A percentile compares a stretch with the other conserved stretches of the same genome.
Evolutionary conservation across 1,140 invertebrate species (phyloP).

Genomic region (Orchesella cincta): DNA sequence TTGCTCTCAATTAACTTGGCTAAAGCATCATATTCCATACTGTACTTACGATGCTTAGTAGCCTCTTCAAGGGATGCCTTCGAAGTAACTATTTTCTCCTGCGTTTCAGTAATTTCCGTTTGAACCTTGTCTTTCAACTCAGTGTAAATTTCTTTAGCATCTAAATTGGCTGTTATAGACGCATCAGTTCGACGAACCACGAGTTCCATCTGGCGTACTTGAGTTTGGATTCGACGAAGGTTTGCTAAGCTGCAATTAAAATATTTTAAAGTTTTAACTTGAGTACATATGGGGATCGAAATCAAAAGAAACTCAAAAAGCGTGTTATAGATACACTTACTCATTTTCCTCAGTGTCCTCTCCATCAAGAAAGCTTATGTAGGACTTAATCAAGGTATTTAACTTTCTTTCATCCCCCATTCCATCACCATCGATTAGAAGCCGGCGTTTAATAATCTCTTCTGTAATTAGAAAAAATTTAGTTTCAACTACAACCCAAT

Average conservation of each 20-base stretch:
- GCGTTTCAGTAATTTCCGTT: slow-evolving; percentile 71
- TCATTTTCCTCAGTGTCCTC: slow-evolving; percentile 71
- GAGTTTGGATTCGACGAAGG: slow-evolving; percentile 68
- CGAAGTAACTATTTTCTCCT: slow-evolving; percentile 71
- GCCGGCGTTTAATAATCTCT: slow-evolving; percentile 84
- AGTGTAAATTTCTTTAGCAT: slow-evolving; percentile 83
- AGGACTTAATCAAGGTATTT: slow-evolving; percentile 80
- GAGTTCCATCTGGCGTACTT: slow-evolving; percentile 84
- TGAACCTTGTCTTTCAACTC: slow-evolving; percentile 74
- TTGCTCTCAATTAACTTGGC: slow-evolving; percentile 87
- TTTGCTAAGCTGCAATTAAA: not conserved
- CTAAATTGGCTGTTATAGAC: slow-evolving; percentile 76
- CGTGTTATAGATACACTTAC: slow-evolving; percentile 56
- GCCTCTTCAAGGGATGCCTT: slow-evolving; percentile 76
- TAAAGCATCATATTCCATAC: slow-evolving; percentile 88
- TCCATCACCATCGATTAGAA: slow-evolving; percentile 93
- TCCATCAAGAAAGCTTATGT: slow-evolving; percentile 82
- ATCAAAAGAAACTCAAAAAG: not conserved
- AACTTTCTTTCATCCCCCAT: slow-evolving; percentile 89
- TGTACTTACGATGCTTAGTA: slow-evolving; percentile 81
- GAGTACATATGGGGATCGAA: not conserved
- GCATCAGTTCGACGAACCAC: slow-evolving; percentile 80
- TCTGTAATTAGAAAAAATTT: slow-evolving; percentile 65
- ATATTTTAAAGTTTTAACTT: not conserved
- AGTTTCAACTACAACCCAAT: not conserved